These are phyloP conservation scores for Melitaea cinxia DNA, from an alignment of 1,140 invertebrate genomes.

Conservation along the genomic window DNA sequence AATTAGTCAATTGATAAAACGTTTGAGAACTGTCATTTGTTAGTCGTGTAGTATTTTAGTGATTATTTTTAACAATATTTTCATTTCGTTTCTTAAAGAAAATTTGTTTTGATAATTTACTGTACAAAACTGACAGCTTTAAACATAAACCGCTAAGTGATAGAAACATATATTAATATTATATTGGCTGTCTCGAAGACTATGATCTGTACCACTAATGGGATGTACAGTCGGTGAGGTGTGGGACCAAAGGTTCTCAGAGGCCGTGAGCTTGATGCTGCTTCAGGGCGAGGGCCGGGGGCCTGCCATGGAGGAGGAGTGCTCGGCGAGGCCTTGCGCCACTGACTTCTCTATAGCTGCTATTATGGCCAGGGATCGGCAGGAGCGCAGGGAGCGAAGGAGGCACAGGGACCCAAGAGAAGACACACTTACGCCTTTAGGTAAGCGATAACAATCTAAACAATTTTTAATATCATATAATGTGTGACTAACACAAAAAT, in stretches of 20 bases:
- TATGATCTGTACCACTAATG: constrained; percentile 67
- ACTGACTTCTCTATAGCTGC: constrained; percentile 95
- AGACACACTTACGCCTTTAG: constrained; percentile 74
- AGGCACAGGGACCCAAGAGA: constrained; percentile 76
- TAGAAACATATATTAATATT: constrained; percentile 12
- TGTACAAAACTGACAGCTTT: background rate
- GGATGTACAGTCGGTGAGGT: constrained; percentile 77
- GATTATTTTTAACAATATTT: background rate
- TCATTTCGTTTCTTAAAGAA: background rate
- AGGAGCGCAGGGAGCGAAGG: constrained; percentile 72
- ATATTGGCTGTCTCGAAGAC: constrained; percentile 40
- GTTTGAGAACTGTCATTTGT: background rate
- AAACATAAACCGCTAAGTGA: constrained; percentile 7
- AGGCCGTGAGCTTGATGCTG: constrained; percentile 75
- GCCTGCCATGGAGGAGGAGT: constrained; percentile 82
- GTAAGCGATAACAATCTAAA: constrained; percentile 42
- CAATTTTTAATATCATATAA: too few species aligned
- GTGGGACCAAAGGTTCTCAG: constrained; percentile 59
- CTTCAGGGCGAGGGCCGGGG: constrained; percentile 72
- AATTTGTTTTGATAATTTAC: background rate
- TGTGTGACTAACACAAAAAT: too few species aligned
- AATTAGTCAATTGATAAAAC: constrained; percentile 22
- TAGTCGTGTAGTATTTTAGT: constrained; percentile 16
- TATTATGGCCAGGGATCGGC: constrained; percentile 89
- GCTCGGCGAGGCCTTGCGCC: constrained; percentile 85